phyloP scores from a whole-genome alignment of 35 echinoderm and acorn worm genomes.

The Eucidaris tribuloides region DNA sequence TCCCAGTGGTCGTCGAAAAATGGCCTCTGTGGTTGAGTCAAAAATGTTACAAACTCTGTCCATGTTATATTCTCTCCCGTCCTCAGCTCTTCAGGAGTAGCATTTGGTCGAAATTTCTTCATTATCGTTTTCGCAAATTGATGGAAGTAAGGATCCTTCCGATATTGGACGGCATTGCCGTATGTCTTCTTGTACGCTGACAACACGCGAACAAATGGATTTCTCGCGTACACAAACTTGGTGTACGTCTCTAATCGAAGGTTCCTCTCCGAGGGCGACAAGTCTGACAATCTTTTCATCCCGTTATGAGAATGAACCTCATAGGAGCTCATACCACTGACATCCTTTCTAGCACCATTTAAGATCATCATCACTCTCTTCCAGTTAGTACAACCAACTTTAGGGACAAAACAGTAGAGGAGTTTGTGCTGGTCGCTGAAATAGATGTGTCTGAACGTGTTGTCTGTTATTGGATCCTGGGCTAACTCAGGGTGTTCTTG shows the following conservation, averaged over 20 bases:
- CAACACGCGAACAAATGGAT: conserved; percentile 87
- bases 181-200: conserved; percentile 95
- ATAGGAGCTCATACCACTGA: conserved; percentile 54
- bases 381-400: conserved; percentile 77
- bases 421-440: conserved; percentile 82
- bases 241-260: conserved; percentile 67
- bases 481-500: conserved; percentile 46
- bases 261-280: conserved; percentile 28
- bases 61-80: conserved; percentile 91
- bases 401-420: conserved; percentile 84
- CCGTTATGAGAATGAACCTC: conserved; percentile 88
- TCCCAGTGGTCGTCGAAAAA: conserved; percentile 95
- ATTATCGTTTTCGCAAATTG: conserved; percentile 84
- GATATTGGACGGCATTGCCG: conserved; percentile 62
- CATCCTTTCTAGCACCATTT: conserved; percentile 25
- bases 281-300: conserved; percentile 65
- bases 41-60: conserved; percentile 76
- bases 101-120: conserved; percentile 78
- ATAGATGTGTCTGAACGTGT: conserved; percentile 78
- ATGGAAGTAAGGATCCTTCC: conserved; percentile 87
- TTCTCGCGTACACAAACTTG: conserved; percentile 76
- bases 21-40: conserved; percentile 56
- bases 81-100: conserved; percentile 53
- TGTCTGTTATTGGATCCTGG: conserved; percentile 27
- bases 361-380: conserved; percentile 85